phyloP scores from a whole-genome alignment of 2,113 vertebrate species.

The Onychostoma macrolepis region DNA sequence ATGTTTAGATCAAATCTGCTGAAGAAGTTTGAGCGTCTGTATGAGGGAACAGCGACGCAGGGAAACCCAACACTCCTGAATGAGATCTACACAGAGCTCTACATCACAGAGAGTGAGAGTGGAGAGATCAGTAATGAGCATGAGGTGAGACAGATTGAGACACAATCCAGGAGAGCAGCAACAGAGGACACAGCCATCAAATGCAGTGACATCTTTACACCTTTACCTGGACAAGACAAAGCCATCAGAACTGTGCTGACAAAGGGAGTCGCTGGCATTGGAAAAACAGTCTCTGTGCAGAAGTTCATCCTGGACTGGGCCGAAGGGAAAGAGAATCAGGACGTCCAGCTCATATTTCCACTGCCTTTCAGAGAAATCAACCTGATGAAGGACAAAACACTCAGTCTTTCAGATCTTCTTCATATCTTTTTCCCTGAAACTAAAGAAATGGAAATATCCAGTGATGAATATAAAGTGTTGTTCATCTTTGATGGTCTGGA shows the following conservation, averaged over 20 bases:
- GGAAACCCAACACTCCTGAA: constrained; percentile 32
- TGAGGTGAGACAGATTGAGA: constrained; percentile 31
- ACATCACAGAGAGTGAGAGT: constrained; percentile 33
- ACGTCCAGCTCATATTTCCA: not conserved
- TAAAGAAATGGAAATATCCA: not conserved
- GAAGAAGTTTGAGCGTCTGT: not conserved
- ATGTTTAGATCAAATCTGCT: not conserved
- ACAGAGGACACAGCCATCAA: constrained; percentile 1
- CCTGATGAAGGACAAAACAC: not conserved
- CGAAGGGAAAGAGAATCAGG: constrained; percentile 3
- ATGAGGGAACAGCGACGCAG: not conserved
- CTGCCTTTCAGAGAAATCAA: not conserved
- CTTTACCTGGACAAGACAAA: constrained; percentile 11
- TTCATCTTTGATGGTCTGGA: no score
- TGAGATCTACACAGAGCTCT: constrained; percentile 50
- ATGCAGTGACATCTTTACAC: not conserved
- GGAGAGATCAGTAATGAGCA: constrained; percentile 21
- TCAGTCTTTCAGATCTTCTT: not conserved
- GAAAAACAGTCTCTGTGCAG: constrained; percentile 8
- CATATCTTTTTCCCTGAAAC: not conserved
- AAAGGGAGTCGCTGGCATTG: not conserved
- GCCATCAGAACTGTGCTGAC: not conserved
- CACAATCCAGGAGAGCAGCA: not conserved
- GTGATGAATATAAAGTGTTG: not conserved
- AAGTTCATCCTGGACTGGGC: constrained; percentile 4